Evolutionary conservation across 2,113 vertebrate genomes (phyloP).

Genomic region (Nyctibius bracteatus): DNA sequence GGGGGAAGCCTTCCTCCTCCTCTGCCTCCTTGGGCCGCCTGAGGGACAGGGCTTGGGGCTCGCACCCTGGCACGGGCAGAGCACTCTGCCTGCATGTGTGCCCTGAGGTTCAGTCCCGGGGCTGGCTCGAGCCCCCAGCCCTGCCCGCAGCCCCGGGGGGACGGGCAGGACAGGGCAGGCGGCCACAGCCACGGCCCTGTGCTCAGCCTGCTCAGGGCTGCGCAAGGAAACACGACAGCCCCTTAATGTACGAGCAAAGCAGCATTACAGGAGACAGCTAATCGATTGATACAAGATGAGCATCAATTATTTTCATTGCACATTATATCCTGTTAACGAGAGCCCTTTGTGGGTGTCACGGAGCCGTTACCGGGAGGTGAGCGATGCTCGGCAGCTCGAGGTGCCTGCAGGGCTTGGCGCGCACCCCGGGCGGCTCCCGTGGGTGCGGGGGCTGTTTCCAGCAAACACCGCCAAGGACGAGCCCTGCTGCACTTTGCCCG

Average conservation of each 20-base stretch:
- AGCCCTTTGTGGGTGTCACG: background rate
- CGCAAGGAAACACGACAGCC: background rate
- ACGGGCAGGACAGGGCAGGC: background rate
- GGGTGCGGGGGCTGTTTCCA: background rate
- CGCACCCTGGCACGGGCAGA: background rate
- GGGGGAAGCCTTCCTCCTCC: accelerated
- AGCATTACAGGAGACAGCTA: background rate
- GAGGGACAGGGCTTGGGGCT: background rate
- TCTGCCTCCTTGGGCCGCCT: background rate
- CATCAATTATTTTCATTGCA: background rate
- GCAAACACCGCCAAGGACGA: background rate
- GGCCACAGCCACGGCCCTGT: accelerated
- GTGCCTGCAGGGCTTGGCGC: accelerated
- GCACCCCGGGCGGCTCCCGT: accelerated
- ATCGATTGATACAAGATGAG: background rate
- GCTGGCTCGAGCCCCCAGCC: background rate
- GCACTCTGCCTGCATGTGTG: background rate
- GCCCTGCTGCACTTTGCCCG: background rate
- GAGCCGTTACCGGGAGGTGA: background rate
- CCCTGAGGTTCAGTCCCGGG: background rate
- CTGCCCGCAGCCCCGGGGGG: background rate
- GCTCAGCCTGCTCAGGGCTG: background rate
- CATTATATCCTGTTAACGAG: background rate
- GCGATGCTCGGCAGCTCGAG: background rate
- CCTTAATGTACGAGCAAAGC: background rate